Base-by-base conservation (phyloP, 2,113 vertebrate species). In the Gymnarchus niloticus region DNA sequence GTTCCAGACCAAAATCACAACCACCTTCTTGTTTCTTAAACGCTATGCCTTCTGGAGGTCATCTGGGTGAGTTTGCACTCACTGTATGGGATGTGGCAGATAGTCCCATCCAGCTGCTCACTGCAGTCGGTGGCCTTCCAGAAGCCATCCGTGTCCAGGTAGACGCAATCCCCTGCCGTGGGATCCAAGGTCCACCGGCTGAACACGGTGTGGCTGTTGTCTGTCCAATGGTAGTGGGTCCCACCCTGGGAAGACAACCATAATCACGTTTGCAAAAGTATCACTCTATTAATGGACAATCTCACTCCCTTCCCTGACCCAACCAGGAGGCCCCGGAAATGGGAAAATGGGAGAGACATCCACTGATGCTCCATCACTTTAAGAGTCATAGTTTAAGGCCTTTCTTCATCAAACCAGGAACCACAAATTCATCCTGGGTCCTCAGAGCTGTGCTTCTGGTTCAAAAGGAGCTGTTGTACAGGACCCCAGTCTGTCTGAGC, bases 121-220 rank as follows among this genome's bases (percentile, higher is more conserved):
- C 91, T 90, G 56, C 98, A 99, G 49, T 95, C 92, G 0, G 93
- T 94, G 85, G 97, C 96, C 90, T 95, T 99, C 98, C 98, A 99
- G 91, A 95, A 98, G 83, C 97, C 96, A 78, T 98, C 97, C 0
- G 90, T 95, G 88, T 97, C 96, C 92, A 98, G 91, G 89, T 96
- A 92, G 49, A 98, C 97, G 78, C 98, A 99, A 14, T 93, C 90
- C 49, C 96, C 96, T 0, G 87, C 88, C 84, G 91, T 90, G 83
- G 88, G 89, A 48, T 95, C 95, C 7, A 93, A 83, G 78, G 94
- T 91, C 98, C 98, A 99, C 86, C 94, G 97, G 87, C 95, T 99
- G 85, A 96, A 97, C 23, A 93, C 92, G 0, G 96, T 94, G 80
- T 92, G 95, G 78, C 96, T 98, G 82, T 95, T 93, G 92, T 99